These are phyloP conservation scores for Nephrocerus scutellatus DNA, from an alignment of 2,888 invertebrate species.

Conservation along the genomic window DNA sequence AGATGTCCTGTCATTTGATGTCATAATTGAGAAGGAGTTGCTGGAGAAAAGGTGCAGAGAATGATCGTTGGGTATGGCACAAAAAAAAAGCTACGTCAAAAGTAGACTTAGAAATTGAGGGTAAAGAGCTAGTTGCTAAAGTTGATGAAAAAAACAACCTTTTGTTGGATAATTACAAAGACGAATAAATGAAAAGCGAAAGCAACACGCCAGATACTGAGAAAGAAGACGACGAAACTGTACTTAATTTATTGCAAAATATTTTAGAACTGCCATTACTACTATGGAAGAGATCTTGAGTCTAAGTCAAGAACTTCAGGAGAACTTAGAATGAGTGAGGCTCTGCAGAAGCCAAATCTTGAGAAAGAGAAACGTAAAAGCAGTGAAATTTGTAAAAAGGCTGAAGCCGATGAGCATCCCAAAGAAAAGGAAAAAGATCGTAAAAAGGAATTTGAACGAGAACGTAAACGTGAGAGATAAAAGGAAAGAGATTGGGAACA, in stretches of 20 bases:
- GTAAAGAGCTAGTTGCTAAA: slow-evolving; percentile 89
- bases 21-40: too few species aligned
- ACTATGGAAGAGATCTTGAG: slow-evolving; percentile 35
- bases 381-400: slow-evolving; percentile 93
- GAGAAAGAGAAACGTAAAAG: slow-evolving; percentile 96
- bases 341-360: slow-evolving; percentile 78
- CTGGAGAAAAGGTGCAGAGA: too few species aligned
- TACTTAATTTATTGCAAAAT: slow-evolving; percentile 70
- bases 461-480: slow-evolving; percentile 51
- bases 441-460: slow-evolving; percentile 45
- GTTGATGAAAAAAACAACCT: slow-evolving; percentile 97
- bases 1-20: too few species aligned
- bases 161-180: slow-evolving; percentile 87
- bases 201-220: slow-evolving; percentile 53
- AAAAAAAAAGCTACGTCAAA: too few species aligned
- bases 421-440: slow-evolving; percentile 51
- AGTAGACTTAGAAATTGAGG: slow-evolving; percentile 87
- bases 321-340: slow-evolving; percentile 48
- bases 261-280: slow-evolving; percentile 51
- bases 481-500: slow-evolving; percentile 51
- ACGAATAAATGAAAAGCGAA: slow-evolving; percentile 58
- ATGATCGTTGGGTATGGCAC: too few species aligned
- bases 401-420: slow-evolving; percentile 46
- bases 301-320: slow-evolving; percentile 32
- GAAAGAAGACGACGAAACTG: slow-evolving; percentile 56